Conservation (phyloP, 2,797 vertebrate genomes). For the Zonotrichia albicollis region DNA sequence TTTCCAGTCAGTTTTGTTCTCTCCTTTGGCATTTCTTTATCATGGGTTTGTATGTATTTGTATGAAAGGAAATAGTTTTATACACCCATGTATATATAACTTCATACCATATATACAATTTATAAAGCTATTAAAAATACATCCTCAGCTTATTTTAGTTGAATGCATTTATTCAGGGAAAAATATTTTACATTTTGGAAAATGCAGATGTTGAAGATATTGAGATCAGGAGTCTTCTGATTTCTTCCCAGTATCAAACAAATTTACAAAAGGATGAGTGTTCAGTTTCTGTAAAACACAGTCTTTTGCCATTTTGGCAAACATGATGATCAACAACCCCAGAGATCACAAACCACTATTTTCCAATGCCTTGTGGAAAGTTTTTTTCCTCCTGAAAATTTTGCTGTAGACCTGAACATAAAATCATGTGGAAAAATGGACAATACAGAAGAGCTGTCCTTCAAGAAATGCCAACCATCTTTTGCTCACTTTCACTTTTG, state of each 20-base stretch:
- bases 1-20: background rate
- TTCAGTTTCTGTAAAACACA: background rate
- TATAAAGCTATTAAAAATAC: background rate
- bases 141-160: background rate
- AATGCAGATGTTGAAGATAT: background rate
- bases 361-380: background rate
- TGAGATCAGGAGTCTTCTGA: background rate
- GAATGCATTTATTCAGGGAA: background rate
- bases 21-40: background rate
- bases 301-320: background rate
- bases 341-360: background rate
- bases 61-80: background rate
- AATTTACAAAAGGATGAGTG: background rate
- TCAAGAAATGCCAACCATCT: background rate
- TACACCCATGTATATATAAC: background rate
- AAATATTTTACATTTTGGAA: background rate
- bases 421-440: background rate
- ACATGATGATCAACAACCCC: background rate
- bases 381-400: background rate
- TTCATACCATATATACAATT: background rate
- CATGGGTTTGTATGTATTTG: rapidly evolving
- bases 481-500: slow-evolving; percentile 12
- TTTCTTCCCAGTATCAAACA: background rate
- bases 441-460: background rate
- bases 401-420: background rate